Evolutionary conservation across 53 echinoderm and acorn worm genomes (phyloP).

Genomic region (Luidia sarsii): DNA sequence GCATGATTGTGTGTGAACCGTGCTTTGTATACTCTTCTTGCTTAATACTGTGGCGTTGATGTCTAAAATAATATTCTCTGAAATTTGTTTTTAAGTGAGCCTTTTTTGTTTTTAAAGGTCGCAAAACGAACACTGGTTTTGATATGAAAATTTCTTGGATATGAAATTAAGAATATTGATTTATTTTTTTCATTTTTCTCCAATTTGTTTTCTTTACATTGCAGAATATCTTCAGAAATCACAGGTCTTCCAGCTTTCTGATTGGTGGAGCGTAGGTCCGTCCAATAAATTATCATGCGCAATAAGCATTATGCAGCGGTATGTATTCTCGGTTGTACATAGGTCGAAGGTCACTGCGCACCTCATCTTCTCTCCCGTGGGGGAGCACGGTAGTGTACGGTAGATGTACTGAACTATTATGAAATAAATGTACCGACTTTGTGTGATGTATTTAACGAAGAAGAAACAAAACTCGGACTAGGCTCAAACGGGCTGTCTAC

Average conservation of each 20-base stretch:
- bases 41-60: too few relatives aligned
- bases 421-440: not conserved
- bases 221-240: constrained; percentile 58
- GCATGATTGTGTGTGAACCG: too few relatives aligned
- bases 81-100: too few relatives aligned
- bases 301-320: constrained; percentile 59
- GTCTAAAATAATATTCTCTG: too few relatives aligned
- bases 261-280: constrained; percentile 16
- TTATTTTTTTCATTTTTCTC: not conserved
- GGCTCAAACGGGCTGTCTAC: too few relatives aligned
- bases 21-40: too few relatives aligned
- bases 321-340: constrained; percentile 47
- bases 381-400: not conserved
- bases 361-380: not conserved
- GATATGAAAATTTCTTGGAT: too few relatives aligned
- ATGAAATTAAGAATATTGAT: not conserved
- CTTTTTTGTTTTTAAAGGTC: not conserved
- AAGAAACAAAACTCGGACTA: too few relatives aligned
- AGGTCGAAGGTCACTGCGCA: not conserved
- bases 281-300: constrained; percentile 40
- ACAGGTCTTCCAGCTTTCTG: constrained; percentile 56
- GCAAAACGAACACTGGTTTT: not conserved
- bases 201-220: not conserved
- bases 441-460: not conserved
- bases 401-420: not conserved